Conservation (phyloP, 2,113 vertebrate genomes). For the Lepus europaeus region DNA sequence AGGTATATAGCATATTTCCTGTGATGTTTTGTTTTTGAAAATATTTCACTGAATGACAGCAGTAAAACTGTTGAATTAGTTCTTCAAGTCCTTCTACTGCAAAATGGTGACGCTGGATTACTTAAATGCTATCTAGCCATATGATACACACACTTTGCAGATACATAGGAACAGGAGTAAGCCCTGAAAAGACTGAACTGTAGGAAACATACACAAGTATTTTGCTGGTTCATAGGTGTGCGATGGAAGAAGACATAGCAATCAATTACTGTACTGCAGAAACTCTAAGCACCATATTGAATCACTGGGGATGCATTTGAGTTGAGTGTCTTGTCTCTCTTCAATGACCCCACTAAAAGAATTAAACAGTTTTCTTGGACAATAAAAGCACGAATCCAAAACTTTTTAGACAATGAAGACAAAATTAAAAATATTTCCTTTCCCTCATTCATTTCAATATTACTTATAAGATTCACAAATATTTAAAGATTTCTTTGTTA, state of each 20-base stretch:
- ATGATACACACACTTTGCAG: neutral
- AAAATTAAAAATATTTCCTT: conserved; percentile 21
- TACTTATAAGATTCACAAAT: neutral
- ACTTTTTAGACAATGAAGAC: conserved; percentile 3
- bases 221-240: neutral
- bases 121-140: neutral
- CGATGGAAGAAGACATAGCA: neutral
- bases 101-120: neutral
- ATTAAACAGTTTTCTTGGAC: neutral
- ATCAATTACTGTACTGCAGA: neutral
- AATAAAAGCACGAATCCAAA: conserved; percentile 2
- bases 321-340: neutral
- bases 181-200: neutral
- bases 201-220: neutral
- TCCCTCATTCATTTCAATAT: neutral
- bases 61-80: neutral
- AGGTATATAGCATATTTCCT: neutral
- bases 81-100: neutral
- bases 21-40: neutral
- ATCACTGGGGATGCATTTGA: neutral
- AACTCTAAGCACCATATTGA: neutral
- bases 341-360: neutral
- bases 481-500: neutral
- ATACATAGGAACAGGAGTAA: neutral
- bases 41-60: neutral